Base-by-base conservation (phyloP, 2,113 vertebrate genomes). In the Ia io region DNA sequence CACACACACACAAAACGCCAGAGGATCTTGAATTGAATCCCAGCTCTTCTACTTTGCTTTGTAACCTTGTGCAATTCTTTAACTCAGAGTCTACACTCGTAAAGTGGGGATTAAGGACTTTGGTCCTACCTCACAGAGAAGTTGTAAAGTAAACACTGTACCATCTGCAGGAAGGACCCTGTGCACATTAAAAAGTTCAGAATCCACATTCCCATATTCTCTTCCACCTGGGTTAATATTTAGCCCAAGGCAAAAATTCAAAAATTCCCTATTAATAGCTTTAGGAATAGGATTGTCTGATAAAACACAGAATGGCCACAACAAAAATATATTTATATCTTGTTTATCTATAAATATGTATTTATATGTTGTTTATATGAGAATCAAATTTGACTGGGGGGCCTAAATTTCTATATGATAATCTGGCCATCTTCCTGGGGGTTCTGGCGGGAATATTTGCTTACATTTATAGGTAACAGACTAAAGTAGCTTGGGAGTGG, bases 41-140 rank as follows among this genome's bases (percentile, higher is more conserved):
- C 49, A 95, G 69, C 69, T 83, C 63, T 82, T 95, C 56, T 47
- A 69, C 61, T 93, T 86, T 77, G 69, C 91, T 92, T 94, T 96
- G 91, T 90, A 92, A 92, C 53, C 25, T 53, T 51, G 67, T 59
- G 59, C 67, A 65, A 30, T 88, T 88, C 94, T 88, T 95, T 90
- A 77, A 67, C 25, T 37, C 73, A 87, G 78, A 59, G 77, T 84
- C 94, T 88, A 28, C 40, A 77, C 88, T 95, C 35, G 28, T 93
- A 63, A 97, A 97, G 88, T 88, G 69, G 74, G 94, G 85, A 96
- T 97, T 94, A 96, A 95, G 49, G 91, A 84, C 56, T 93, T 95
- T 70, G 88, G 84, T 87, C 69, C 53, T 76, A 42, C 82, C 77
- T 92, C 88, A 47, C 82, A 65, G 85, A 92, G 49, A 92, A 83